A percentile compares a stretch with the other conserved stretches of the same genome.
Evolutionary conservation across 2,888 invertebrate species (phyloP).

Genomic region (Schizaphis graminum): DNA sequence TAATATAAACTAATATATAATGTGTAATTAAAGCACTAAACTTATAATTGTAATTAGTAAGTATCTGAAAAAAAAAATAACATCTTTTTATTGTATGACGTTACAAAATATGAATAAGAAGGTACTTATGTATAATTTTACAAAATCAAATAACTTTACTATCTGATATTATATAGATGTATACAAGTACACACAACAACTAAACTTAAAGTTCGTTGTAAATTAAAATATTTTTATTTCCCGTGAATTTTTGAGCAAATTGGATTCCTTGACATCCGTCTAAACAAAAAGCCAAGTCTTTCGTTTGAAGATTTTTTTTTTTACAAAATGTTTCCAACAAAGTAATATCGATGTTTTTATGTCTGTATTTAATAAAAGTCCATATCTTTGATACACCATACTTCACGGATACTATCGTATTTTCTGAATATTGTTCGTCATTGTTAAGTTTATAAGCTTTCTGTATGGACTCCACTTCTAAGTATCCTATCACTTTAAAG

Average conservation of each 20-base stretch:
- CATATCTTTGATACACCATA: conserved; percentile 55
- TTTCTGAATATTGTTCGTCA: not conserved
- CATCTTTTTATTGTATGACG: not conserved
- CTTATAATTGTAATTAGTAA: not conserved
- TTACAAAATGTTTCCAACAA: conserved; percentile 43
- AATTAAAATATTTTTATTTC: conserved; percentile 46
- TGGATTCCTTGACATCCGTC: conserved; percentile 32
- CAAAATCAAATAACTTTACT: not conserved
- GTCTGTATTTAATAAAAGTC: conserved; percentile 44
- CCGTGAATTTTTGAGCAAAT: conserved; percentile 41
- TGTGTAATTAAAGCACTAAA: not conserved
- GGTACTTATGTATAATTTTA: not conserved
- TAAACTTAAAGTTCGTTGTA: not conserved
- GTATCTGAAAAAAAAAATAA: not conserved
- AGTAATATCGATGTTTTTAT: conserved; percentile 46
- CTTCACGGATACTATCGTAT: not conserved
- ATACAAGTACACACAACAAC: not conserved
- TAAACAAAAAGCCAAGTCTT: conserved; percentile 40
- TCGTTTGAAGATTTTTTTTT: conserved; percentile 36
- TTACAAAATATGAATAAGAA: not conserved
- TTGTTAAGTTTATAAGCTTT: not conserved
- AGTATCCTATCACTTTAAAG: conserved; percentile 51
- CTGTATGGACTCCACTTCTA: conserved; percentile 36
- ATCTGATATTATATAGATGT: not conserved
- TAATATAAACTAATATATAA: not conserved